A percentile compares a stretch with the other conserved stretches of the same genome.
These are phyloP conservation scores for Kryptolebias marmoratus DNA, from an alignment of 2,113 vertebrate species.

Conservation along the genomic window DNA sequence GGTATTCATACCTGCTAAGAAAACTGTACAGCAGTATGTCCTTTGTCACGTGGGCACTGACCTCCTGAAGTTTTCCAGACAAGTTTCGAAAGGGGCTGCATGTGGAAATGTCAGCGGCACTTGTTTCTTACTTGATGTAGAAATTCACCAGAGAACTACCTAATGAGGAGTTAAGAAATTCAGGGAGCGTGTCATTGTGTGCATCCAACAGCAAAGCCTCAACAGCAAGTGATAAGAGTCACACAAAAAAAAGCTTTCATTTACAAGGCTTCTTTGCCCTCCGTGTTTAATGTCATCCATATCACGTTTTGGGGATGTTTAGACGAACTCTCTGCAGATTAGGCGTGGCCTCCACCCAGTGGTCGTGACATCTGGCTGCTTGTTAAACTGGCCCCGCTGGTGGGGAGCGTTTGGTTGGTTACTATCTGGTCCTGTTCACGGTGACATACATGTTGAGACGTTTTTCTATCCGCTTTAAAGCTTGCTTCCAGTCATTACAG, in stretches of 20 bases:
- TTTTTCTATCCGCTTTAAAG: constrained; percentile 50
- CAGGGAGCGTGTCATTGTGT: not conserved
- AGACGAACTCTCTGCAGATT: not conserved
- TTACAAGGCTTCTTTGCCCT: not conserved
- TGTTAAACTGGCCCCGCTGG: constrained; percentile 34
- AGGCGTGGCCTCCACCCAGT: constrained; percentile 9
- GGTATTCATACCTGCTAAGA: not conserved
- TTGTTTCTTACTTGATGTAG: not conserved
- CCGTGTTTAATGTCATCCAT: constrained; percentile 4
- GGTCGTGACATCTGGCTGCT: constrained; percentile 37
- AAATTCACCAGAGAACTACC: not conserved
- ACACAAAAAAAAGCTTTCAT: too few species aligned
- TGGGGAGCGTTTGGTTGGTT: constrained; percentile 35
- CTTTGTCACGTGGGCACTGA: too few species aligned
- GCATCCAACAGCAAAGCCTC: not conserved
- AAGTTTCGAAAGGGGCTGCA: not conserved
- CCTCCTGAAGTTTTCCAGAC: not conserved
- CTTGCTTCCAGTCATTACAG: constrained; percentile 43
- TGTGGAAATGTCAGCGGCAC: not conserved
- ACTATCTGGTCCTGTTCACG: constrained; percentile 18
- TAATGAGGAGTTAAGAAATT: not conserved
- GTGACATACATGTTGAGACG: constrained; percentile 52
- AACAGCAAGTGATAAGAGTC: not conserved
- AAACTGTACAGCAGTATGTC: not conserved
- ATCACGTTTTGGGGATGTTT: constrained; percentile 14